These are phyloP conservation scores for Scolopax rusticola DNA, from an alignment of 2,797 vertebrate genomes.

Conservation along the genomic window DNA sequence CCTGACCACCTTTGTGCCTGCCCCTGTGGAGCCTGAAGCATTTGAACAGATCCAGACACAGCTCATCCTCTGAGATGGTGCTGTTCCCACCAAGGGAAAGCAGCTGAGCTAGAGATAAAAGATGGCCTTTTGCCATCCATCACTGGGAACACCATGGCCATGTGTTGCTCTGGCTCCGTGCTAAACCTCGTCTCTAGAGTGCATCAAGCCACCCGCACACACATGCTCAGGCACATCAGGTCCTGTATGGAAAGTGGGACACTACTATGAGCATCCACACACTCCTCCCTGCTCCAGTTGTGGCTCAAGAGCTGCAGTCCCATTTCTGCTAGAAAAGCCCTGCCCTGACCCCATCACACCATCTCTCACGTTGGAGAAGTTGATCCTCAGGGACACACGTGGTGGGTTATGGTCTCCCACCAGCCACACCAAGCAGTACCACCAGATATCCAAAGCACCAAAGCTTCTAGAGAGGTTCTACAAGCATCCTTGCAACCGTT, in stretches of 20 bases:
- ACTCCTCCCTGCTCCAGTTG: neutral
- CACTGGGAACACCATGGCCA: neutral
- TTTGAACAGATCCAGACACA: neutral
- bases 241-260: neutral
- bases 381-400: neutral
- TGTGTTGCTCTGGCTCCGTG: neutral
- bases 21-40: neutral
- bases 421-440: neutral
- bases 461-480: neutral
- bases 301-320: neutral
- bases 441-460: neutral
- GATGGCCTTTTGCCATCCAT: neutral
- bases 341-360: accelerated
- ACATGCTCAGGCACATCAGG: neutral
- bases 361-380: accelerated
- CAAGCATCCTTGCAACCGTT: neutral
- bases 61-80: neutral
- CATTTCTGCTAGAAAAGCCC: neutral
- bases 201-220: neutral
- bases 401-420: neutral
- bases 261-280: neutral
- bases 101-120: neutral
- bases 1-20: neutral
- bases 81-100: neutral
- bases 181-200: neutral